phyloP scores from a whole-genome alignment of 2,797 vertebrate genomes.

The Hippocampus kuda region DNA sequence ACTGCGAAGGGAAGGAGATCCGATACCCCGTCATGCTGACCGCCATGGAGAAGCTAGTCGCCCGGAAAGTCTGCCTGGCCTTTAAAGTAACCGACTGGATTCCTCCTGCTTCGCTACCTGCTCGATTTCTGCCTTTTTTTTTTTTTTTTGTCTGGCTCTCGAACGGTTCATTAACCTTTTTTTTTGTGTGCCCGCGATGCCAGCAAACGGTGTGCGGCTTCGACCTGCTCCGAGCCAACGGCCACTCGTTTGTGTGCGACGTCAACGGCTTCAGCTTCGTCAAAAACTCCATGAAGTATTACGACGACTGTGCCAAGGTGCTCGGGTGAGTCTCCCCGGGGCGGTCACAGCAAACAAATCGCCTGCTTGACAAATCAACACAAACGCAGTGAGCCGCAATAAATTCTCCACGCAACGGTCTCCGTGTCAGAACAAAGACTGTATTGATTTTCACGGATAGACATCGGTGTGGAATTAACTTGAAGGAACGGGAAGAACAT shows the following conservation, averaged over 20 bases:
- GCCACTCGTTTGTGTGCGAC: conserved; percentile 92
- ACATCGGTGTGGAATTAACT: no score
- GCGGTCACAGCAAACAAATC: not conserved
- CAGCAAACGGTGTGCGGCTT: conserved; percentile 98
- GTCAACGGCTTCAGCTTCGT: conserved; percentile 98
- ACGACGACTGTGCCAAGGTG: conserved; percentile 97
- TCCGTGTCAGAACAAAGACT: no score
- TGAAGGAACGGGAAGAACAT: no score
- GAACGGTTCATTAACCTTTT: not conserved
- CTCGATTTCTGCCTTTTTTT: not conserved
- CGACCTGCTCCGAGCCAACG: conserved; percentile 89
- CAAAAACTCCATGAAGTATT: conserved; percentile 99
- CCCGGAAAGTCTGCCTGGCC: conserved; percentile 91
- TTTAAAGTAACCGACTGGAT: conserved; percentile 73
- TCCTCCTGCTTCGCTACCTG: not conserved
- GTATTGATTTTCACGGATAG: no score
- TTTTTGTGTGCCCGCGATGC: conserved; percentile 68
- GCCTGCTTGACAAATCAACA: not conserved
- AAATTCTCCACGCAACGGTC: no score
- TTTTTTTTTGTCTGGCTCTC: no score
- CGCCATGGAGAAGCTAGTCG: conserved; percentile 94
- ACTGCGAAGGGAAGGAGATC: conserved; percentile 94
- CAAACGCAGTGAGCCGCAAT: no score
- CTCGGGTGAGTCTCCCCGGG: conserved; percentile 70
- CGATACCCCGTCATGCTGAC: conserved; percentile 96